Evolutionary conservation across 2,888 invertebrate genomes (phyloP).

Genomic region (Eupithecia subfuscata): DNA sequence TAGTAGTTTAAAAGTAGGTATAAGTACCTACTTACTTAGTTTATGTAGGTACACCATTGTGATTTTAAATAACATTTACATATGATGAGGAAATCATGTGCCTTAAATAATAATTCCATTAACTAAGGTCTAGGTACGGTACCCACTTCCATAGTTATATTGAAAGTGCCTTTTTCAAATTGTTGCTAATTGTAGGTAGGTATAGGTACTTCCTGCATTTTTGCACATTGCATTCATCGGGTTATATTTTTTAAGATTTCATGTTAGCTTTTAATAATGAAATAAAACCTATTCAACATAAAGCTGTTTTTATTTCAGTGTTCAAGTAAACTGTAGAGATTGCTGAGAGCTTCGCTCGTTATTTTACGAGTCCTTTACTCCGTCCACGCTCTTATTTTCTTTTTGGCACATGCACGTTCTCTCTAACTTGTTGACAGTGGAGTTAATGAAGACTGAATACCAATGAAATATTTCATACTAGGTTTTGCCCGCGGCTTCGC

Average conservation of each 20-base stretch:
- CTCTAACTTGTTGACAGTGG: too few relatives aligned
- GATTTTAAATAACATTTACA: not conserved
- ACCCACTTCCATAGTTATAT: not conserved
- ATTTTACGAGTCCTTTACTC: not conserved
- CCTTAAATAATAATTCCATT: not conserved
- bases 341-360: not conserved
- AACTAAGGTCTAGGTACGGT: not conserved
- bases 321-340: not conserved
- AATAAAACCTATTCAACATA: not conserved
- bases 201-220: not conserved
- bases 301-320: not conserved
- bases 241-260: not conserved
- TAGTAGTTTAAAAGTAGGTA: too few relatives aligned
- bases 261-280: not conserved
- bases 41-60: not conserved
- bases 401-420: too few relatives aligned
- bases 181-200: not conserved
- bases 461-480: too few relatives aligned
- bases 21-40: not conserved
- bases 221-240: not conserved
- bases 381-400: too few relatives aligned
- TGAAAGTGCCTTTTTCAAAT: conserved; percentile 1
- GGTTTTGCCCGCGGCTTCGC: too few relatives aligned
- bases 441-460: too few relatives aligned
- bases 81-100: not conserved